Evolutionary conservation across 2,888 invertebrate species (phyloP).

Genomic region (Orchestes rusci): DNA sequence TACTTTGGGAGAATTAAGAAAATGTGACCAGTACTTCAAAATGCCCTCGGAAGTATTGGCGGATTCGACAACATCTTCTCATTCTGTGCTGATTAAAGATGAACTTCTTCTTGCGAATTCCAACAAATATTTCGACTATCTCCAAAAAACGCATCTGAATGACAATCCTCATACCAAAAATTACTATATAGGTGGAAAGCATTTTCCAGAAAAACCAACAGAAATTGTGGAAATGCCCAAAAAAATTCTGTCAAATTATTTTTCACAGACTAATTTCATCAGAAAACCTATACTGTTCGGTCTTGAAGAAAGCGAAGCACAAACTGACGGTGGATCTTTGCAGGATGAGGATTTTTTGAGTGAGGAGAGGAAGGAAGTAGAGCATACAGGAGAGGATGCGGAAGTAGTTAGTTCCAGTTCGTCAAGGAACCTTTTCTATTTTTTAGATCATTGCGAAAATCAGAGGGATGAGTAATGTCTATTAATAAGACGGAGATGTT

Average conservation of each 20-base stretch:
- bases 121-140: slow-evolving; percentile 10
- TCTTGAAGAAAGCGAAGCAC: slow-evolving; percentile 7
- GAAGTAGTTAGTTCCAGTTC: background rate
- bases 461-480: no score
- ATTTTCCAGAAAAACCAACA: background rate
- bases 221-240: background rate
- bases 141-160: slow-evolving; percentile 10
- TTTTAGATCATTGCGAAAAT: no score
- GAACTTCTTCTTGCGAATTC: background rate
- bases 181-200: slow-evolving; percentile 12
- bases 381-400: background rate
- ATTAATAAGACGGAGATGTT: no score
- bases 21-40: background rate
- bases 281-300: slow-evolving; percentile 12
- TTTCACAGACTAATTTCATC: slow-evolving; percentile 9
- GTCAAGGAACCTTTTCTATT: slow-evolving; percentile 15
- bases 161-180: slow-evolving; percentile 11
- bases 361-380: background rate
- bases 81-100: background rate
- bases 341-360: background rate
- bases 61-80: background rate
- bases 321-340: no score
- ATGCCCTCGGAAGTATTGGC: background rate
- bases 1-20: slow-evolving; percentile 8
- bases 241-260: slow-evolving; percentile 6